Conservation (phyloP, 2,113 vertebrate species). For the Gymnogyps californianus region DNA sequence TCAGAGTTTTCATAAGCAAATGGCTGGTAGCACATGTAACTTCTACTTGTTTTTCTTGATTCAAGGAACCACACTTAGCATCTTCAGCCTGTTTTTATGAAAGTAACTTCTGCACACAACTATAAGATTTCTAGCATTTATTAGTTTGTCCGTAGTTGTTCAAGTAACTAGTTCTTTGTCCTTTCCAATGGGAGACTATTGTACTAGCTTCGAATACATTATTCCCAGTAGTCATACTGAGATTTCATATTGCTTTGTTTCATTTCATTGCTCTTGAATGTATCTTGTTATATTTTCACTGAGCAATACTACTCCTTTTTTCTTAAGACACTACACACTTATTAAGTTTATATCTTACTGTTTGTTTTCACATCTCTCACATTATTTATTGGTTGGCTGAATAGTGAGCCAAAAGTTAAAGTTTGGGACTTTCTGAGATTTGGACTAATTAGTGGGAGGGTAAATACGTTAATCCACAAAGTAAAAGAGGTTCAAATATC, state of each 20-base stretch:
- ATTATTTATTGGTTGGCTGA: not conserved
- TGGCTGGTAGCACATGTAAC: not conserved
- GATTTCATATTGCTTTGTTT: not conserved
- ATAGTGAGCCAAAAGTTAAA: not conserved
- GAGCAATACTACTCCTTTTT: not conserved
- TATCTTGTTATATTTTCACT: not conserved
- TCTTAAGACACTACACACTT: not conserved
- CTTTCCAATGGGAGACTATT: not conserved
- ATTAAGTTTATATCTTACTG: not conserved
- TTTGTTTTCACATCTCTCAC: not conserved
- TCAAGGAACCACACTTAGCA: not conserved
- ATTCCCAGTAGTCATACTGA: not conserved
- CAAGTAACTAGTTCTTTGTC: not conserved
- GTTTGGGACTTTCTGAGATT: not conserved
- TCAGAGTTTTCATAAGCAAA: not conserved
- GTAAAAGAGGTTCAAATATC: not conserved
- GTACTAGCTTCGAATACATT: not conserved
- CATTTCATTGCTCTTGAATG: not conserved
- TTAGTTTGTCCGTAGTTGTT: not conserved
- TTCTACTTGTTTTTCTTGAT: not conserved
- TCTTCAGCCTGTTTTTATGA: not conserved
- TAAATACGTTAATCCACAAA: not conserved
- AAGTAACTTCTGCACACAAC: not conserved
- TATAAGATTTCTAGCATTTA: not conserved
- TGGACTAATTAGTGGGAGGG: not conserved